A percentile compares a stretch with the other conserved stretches of the same genome.
Conservation (phyloP, 2,113 vertebrate genomes). For the Eclectus roratus region DNA sequence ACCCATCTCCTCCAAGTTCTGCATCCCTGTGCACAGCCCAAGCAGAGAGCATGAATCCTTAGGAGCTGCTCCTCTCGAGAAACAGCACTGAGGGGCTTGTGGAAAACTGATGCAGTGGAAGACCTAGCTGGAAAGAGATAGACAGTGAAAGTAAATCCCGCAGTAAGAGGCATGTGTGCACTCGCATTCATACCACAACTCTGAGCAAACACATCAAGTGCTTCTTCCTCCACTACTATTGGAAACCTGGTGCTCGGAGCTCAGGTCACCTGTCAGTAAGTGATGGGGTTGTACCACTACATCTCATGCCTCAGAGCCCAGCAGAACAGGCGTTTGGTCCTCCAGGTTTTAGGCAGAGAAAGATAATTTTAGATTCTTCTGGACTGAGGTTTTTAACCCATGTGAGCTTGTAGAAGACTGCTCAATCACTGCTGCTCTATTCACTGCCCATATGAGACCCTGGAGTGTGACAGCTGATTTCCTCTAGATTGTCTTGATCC, state of each 20-base stretch:
- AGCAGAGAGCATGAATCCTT: neutral
- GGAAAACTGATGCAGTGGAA: neutral
- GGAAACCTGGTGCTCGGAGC: neutral
- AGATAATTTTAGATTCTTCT: neutral
- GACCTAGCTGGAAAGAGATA: neutral
- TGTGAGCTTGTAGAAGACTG: neutral
- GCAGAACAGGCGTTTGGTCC: neutral
- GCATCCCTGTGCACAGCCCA: neutral
- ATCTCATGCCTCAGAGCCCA: neutral
- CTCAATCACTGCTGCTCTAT: neutral
- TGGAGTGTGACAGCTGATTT: neutral
- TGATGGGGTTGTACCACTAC: accelerated
- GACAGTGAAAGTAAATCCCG: neutral
- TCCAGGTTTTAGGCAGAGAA: neutral
- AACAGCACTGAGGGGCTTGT: neutral
- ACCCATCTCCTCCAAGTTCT: neutral
- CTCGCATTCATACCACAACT: neutral
- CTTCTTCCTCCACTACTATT: neutral
- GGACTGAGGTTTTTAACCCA: neutral
- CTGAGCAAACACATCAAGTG: neutral
- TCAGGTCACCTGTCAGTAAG: neutral
- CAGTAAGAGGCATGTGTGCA: neutral
- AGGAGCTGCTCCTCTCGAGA: neutral
- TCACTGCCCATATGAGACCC: neutral
- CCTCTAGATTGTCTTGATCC: neutral